phyloP scores from a whole-genome alignment of 2,113 vertebrate genomes.

The Microcebus jonahi region DNA sequence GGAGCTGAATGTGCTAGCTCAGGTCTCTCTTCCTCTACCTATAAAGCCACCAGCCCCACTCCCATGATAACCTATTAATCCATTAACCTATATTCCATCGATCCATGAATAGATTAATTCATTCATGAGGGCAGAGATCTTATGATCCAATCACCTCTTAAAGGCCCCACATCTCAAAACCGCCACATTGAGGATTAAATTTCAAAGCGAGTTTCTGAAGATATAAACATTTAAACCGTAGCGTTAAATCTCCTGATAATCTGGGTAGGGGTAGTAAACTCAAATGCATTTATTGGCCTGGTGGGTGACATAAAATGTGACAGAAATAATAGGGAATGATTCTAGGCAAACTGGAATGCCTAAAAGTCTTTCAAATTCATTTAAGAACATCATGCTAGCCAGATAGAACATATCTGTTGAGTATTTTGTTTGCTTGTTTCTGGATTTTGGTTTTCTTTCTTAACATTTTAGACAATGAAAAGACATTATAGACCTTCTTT shows the following conservation, averaged over 20 bases:
- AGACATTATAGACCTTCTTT: neutral
- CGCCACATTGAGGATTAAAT: neutral
- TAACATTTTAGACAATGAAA: conserved; percentile 30
- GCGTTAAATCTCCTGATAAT: neutral
- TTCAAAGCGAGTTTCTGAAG: neutral
- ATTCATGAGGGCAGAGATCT: neutral
- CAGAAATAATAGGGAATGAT: neutral
- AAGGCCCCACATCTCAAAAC: neutral
- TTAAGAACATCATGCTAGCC: neutral
- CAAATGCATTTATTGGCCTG: conserved; percentile 4
- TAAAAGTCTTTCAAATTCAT: neutral
- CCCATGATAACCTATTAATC: neutral
- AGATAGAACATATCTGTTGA: neutral
- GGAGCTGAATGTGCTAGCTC: neutral
- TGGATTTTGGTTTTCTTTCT: conserved; percentile 33
- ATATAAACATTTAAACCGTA: neutral
- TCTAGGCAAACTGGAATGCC: neutral
- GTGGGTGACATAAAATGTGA: neutral
- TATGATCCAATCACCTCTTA: neutral
- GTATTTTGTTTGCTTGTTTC: neutral
- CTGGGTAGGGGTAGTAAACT: neutral
- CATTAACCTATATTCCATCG: neutral
- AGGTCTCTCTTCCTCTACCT: neutral
- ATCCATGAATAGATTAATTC: neutral
- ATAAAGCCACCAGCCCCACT: neutral